Conservation (phyloP, 1,140 invertebrate species). For the Drosophila azteca region DNA sequence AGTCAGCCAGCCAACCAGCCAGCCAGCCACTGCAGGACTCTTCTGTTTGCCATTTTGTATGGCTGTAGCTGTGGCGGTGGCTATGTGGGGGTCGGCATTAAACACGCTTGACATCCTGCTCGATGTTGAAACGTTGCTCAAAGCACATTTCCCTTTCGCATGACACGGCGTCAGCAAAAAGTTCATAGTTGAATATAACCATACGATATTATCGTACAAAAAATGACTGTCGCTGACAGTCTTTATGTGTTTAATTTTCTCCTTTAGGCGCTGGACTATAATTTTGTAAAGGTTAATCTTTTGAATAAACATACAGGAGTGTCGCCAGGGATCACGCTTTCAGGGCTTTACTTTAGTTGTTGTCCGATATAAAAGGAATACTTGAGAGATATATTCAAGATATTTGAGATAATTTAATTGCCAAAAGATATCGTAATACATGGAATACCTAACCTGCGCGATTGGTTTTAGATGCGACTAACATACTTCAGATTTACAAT, state of each 20-base stretch:
- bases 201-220: slow-evolving; percentile 40
- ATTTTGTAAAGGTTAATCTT: too few relatives aligned
- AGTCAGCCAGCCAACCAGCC: too few relatives aligned
- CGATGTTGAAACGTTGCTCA: slow-evolving; percentile 25
- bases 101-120: slow-evolving; percentile 66
- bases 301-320: too few relatives aligned
- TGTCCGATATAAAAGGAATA: too few relatives aligned
- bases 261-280: slow-evolving; percentile 7
- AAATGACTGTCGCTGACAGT: slow-evolving; percentile 20
- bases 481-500: slow-evolving; percentile 52
- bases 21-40: slow-evolving; percentile 5
- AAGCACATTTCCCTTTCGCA: slow-evolving; percentile 34
- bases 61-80: slow-evolving; percentile 6
- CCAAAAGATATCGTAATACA: too few relatives aligned
- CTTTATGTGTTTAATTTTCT: not conserved
- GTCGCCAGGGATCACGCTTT: too few relatives aligned
- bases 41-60: slow-evolving; percentile 39
- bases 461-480: slow-evolving; percentile 31
- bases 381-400: too few relatives aligned
- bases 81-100: slow-evolving; percentile 42
- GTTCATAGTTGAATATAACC: slow-evolving; percentile 73
- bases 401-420: too few relatives aligned
- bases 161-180: slow-evolving; percentile 58
- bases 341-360: too few relatives aligned
- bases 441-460: too few relatives aligned